Evolutionary conservation across 2,113 vertebrate genomes (phyloP).

Genomic region (Hylia prasina): DNA sequence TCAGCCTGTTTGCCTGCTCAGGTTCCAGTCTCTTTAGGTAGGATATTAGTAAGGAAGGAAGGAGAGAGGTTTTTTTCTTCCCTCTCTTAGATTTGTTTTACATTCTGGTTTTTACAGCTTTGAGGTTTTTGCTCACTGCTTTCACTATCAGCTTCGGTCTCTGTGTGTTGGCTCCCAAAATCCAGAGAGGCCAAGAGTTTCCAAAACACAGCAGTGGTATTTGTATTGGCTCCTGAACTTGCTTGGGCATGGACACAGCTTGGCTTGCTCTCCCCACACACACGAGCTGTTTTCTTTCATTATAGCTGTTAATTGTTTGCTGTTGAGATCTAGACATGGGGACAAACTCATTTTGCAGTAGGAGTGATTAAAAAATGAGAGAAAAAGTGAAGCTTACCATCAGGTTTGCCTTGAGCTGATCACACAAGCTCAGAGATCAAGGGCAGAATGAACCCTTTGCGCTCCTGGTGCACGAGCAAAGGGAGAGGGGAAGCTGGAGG

Average conservation of each 20-base stretch:
- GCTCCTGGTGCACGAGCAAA: accelerated
- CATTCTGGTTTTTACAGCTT: constrained; percentile 26
- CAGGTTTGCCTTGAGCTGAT: not conserved
- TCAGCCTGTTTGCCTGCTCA: not conserved
- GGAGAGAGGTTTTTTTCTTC: not conserved
- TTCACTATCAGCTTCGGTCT: not conserved
- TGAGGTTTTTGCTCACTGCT: constrained; percentile 48
- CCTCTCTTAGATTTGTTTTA: constrained; percentile 11
- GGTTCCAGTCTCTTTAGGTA: not conserved
- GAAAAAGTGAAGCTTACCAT: not conserved
- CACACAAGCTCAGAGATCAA: not conserved
- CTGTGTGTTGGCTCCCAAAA: constrained; percentile 24
- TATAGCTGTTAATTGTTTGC: constrained; percentile 7
- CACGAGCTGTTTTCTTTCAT: not conserved
- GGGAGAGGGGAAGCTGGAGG: constrained; percentile 49
- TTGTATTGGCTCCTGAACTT: constrained; percentile 41
- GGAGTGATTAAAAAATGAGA: not conserved
- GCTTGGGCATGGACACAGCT: not conserved
- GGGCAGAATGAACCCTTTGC: not conserved
- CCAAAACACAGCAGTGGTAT: constrained; percentile 33
- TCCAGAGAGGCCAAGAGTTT: not conserved
- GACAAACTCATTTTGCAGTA: not conserved
- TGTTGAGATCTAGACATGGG: not conserved
- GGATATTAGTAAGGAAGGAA: constrained; percentile 18
- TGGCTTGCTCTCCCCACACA: not conserved